Evolutionary conservation across 1,140 invertebrate species (phyloP).

Genomic region (Aphelinus atriplicis): DNA sequence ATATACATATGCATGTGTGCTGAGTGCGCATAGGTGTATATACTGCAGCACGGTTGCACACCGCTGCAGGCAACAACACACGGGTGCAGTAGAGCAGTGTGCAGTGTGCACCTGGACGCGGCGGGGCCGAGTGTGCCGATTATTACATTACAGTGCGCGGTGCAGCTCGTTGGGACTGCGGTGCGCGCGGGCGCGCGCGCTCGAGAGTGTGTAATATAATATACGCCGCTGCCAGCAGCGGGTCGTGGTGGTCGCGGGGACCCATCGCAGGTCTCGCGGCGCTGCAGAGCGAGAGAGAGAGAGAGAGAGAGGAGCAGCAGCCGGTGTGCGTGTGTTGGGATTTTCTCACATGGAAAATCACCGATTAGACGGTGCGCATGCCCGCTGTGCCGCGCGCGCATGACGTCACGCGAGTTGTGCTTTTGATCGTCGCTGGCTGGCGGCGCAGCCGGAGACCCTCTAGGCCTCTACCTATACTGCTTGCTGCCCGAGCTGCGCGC

Average conservation of each 20-base stretch:
- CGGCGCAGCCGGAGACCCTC: too few species aligned
- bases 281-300: too few species aligned
- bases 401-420: constrained; percentile 65
- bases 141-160: too few species aligned
- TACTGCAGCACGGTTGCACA: too few species aligned
- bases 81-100: neutral
- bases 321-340: constrained; percentile 15
- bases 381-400: constrained; percentile 54
- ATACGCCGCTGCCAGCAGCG: neutral
- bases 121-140: too few species aligned
- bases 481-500: constrained; percentile 34
- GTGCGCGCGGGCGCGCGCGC: neutral
- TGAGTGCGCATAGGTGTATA: too few species aligned
- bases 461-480: neutral
- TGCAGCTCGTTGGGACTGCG: too few species aligned
- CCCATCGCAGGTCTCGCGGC: too few species aligned
- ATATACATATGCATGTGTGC: too few species aligned
- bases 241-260: neutral
- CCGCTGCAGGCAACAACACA: neutral
- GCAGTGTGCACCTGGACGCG: neutral
- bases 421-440: constrained; percentile 55
- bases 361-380: constrained; percentile 63
- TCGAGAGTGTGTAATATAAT: neutral
- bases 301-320: neutral
- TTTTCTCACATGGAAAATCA: constrained; percentile 62